Evolutionary conservation across 2,888 invertebrate genomes (phyloP), one percentile per base, ranked within the genome.

Genomic region (Chrysolina haemoptera): DNA sequence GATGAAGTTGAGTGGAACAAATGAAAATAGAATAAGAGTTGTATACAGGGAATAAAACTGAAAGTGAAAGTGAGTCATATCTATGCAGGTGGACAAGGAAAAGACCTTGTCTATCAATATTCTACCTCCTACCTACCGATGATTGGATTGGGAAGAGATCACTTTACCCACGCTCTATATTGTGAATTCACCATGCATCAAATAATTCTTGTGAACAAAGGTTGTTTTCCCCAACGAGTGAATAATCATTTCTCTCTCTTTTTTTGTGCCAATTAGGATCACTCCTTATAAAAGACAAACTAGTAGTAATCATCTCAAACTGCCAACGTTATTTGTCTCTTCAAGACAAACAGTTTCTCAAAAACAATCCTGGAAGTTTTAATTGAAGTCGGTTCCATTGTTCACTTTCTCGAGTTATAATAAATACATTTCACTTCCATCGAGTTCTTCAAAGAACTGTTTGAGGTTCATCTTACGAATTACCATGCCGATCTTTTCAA

Each of bases 361-460:
- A n/a, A 40, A 70, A 63, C 43, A 50, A 59, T 66, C 41, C 62
- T 59, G 20, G 22, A 74, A 64, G 46, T 74, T 71, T 68, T 67
- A 74, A 74, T 74, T 68, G 67, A 50, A 62, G 55, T 62, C n/a
- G 22, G 20, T 18, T 68, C 27, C 40, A 68, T 74, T 71, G 68
- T 68, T 27, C 59, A 53, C 50, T 22, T 62, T 74, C 43, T 18
- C 64, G 53, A 68, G 59, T 69, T 65, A 73, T 69, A 59, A 69
- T 69, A 62, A 48, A 65, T 68, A 65, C 53, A 40, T 67, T 50
- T 68, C 66, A 10, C 53, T 62, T 48, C 50, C 64, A 62, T 62
- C 18, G n/a, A 62, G 43, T 62, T 43, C 68, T 35, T 64, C 64
- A 70, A 70, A 50, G 63, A 50, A 70, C 16, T 70, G 63, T 70